Percentiles rank a stretch among this genome's conserved stretches.
These are phyloP conservation scores for Coenonympha arcania DNA, from an alignment of 2,888 invertebrate genomes.

Conservation along the genomic window DNA sequence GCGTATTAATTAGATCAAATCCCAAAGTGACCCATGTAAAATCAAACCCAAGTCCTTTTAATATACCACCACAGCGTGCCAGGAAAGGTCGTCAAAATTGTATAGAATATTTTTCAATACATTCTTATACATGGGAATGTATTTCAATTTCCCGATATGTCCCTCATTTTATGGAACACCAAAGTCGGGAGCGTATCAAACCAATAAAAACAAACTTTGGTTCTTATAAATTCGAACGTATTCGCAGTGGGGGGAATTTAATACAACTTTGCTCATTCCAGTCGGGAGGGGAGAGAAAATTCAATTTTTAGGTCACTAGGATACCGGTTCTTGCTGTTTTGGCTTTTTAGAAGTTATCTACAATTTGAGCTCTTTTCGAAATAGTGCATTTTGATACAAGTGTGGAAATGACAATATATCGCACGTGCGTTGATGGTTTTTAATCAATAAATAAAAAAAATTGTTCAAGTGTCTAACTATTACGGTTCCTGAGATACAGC, in stretches of 20 bases:
- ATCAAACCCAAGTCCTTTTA: no score
- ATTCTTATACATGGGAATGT: background rate
- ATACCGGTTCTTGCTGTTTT: background rate
- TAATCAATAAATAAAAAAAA: no score
- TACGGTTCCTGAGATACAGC: no score
- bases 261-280: conserved; percentile 23
- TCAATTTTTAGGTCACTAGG: conserved; percentile 11
- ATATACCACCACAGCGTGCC: no score
- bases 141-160: conserved; percentile 1
- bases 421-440: background rate
- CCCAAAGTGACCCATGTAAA: no score
- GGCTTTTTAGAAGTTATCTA: background rate
- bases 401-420: background rate
- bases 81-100: no score
- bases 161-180: conserved; percentile 6
- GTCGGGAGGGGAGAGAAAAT: conserved; percentile 12
- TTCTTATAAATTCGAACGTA: conserved; percentile 20
- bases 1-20: no score
- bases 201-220: conserved; percentile 22
- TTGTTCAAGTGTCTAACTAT: no score
- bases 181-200: conserved; percentile 8
- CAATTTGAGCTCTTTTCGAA: no score
- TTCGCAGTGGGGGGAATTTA: conserved; percentile 20
- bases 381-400: no score
- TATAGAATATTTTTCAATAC: background rate